phyloP scores from a whole-genome alignment of 2,797 vertebrate species.

The Cercopithecus mitis region DNA sequence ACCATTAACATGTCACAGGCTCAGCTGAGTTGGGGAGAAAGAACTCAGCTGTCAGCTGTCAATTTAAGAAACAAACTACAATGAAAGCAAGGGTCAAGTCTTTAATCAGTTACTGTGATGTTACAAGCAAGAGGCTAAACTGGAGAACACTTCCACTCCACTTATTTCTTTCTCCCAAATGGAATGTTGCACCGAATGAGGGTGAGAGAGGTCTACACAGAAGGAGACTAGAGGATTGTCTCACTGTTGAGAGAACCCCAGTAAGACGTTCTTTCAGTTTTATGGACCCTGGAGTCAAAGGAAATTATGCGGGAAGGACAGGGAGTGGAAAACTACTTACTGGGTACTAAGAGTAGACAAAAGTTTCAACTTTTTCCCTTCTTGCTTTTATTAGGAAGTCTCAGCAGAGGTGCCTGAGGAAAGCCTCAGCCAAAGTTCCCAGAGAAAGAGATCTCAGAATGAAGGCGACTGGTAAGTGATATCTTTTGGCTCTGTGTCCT shows the following conservation, averaged over 20 bases:
- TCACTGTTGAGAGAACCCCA: neutral
- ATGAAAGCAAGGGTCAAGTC: neutral
- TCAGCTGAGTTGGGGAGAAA: neutral
- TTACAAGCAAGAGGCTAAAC: neutral
- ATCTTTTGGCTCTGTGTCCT: neutral
- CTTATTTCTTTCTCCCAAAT: neutral
- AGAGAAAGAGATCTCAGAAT: neutral
- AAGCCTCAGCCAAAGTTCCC: neutral
- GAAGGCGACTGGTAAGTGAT: neutral
- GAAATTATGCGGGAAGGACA: neutral
- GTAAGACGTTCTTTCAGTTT: neutral
- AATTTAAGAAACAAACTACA: neutral
- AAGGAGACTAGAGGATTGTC: accelerated
- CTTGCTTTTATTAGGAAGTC: neutral
- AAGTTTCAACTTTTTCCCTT: neutral
- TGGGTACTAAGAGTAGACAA: neutral
- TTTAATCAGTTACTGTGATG: neutral
- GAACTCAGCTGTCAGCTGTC: neutral
- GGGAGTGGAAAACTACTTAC: neutral
- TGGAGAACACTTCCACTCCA: neutral
- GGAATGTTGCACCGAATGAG: neutral
- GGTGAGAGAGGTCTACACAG: neutral
- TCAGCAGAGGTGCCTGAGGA: neutral
- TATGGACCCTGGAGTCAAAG: neutral
- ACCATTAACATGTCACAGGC: neutral